Evolutionary conservation across 2,797 vertebrate species (phyloP).

Genomic region (Dallia pectoralis): DNA sequence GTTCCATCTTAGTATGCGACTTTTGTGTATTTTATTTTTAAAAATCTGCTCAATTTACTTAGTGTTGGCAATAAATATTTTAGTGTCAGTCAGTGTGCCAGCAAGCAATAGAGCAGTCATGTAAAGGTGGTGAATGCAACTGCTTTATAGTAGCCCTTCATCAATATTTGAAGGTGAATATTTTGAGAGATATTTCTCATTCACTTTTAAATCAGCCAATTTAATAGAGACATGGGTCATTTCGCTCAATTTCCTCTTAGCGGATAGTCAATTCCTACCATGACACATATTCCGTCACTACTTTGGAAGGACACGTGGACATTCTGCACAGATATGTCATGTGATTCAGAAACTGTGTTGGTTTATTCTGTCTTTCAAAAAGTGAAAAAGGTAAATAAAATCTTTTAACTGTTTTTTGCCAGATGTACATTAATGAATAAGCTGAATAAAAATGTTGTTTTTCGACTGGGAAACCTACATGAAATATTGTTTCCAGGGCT

Average conservation of each 20-base stretch:
- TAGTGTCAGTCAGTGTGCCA: conserved; percentile 37
- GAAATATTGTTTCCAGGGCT: too few species aligned
- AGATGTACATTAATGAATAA: too few species aligned
- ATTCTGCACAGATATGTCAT: conserved; percentile 45
- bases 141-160: neutral
- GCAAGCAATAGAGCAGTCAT: neutral
- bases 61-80: conserved; percentile 32
- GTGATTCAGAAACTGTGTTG: conserved; percentile 44
- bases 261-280: conserved; percentile 30
- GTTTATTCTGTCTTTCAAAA: neutral
- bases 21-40: neutral
- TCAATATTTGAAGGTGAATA: conserved; percentile 39
- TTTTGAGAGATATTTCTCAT: conserved; percentile 17
- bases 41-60: too few species aligned
- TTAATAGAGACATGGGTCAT: conserved; percentile 39
- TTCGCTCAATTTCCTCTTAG: conserved; percentile 33
- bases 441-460: too few species aligned
- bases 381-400: too few species aligned
- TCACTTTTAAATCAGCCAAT: conserved; percentile 32
- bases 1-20: neutral
- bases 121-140: neutral
- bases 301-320: conserved; percentile 65
- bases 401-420: too few species aligned
- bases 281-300: conserved; percentile 64
- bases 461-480: too few species aligned